Base-by-base conservation (phyloP, 2,113 vertebrate species). In the Notarius quadriscutis region DNA sequence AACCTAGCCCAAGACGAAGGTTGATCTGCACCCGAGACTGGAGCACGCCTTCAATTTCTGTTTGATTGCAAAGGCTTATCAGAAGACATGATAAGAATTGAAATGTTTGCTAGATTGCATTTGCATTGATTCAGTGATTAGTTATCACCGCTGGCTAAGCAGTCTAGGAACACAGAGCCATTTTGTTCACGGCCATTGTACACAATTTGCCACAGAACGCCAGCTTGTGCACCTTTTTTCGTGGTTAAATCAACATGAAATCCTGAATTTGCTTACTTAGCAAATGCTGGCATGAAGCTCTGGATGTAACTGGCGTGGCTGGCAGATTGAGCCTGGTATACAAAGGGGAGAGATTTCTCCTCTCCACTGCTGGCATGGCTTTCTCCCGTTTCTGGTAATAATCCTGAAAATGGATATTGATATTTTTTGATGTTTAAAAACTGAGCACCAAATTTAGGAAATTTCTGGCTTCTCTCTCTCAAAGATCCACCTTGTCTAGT, bases 241-340 rank as follows among this genome's bases (percentile, higher is more conserved):
- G 4, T 69, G 85, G 78, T 71, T 71, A 81, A 86, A 81, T 82
- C 86, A 62, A 60, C 9, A 41, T 87, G 79, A 87, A 87, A 74
- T 82, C 34, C 67, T 7, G 51, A 71, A 60, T 86, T 81, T 60
- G 18, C 57, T 86, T n/a, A 15, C n/a, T 22, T 55, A n/a, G 17
- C 18, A 0, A 25, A 63, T 3, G 30, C 30, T 30, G 30, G 30
- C 30, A 30, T 30, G 30, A 30, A 30, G 12, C 62, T n/a, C 78
- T 86, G 85, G 78, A 34, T 50, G 8, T 81, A 86, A 86, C 50
- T 58, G 57, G 57, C 20, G 7, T 20, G 51, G 57, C 62, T 80
- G 62, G 77, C 62, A 85, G 25, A 30, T 53, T 15, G 18, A 27
- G 18, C 27, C 67, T 20, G 67, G 65, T 58, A 27, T 77, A 17